Evolutionary conservation across 2,888 invertebrate species (phyloP).

Genomic region (Syrista parreyssii): DNA sequence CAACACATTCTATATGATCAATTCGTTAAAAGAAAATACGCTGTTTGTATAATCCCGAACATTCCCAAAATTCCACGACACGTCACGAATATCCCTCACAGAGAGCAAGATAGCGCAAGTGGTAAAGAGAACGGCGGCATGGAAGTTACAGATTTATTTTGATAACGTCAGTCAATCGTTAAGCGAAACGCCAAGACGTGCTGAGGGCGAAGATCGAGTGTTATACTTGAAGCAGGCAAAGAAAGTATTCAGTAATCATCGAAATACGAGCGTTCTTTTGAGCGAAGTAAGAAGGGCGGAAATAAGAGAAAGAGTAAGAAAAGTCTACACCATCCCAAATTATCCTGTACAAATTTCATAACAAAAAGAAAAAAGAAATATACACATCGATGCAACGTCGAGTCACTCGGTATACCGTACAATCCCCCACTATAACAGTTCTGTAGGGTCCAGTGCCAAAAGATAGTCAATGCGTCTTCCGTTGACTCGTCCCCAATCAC

Average conservation of each 20-base stretch:
- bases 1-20: not conserved
- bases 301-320: not conserved
- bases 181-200: not conserved
- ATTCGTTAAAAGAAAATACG: not conserved
- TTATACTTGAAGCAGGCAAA: not conserved
- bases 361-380: not conserved
- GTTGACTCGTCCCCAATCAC: not conserved
- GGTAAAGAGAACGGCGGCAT: not conserved
- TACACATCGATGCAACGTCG: not conserved
- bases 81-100: not conserved
- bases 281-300: not conserved
- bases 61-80: not conserved
- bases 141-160: not conserved
- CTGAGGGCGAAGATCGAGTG: not conserved
- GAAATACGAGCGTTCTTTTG: not conserved
- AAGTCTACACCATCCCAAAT: not conserved
- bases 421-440: not conserved
- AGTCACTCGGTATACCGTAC: not conserved
- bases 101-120: not conserved
- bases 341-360: not conserved
- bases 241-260: not conserved
- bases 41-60: not conserved
- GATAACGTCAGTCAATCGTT: not conserved
- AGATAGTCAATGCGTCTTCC: not conserved
- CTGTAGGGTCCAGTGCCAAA: not conserved